phyloP scores from a whole-genome alignment of 2,888 invertebrate genomes.

The Eulithis testata region DNA sequence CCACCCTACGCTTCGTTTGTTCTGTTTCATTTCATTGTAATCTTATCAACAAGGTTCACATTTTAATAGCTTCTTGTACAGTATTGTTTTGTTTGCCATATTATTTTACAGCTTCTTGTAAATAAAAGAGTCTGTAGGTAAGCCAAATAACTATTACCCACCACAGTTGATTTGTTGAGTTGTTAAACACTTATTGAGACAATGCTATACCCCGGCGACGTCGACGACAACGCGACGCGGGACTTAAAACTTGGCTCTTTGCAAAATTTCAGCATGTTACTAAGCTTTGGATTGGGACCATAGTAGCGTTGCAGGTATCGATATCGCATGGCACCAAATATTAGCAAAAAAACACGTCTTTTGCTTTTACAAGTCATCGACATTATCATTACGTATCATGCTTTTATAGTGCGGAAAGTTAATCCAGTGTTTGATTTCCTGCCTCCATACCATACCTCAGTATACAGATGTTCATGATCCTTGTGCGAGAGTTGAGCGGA shows the following conservation, averaged over 20 bases:
- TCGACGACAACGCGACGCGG: neutral
- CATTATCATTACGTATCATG: too few relatives aligned
- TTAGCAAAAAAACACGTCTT: too few relatives aligned
- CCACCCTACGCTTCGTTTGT: slow-evolving; percentile 19
- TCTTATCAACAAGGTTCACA: neutral
- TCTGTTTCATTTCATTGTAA: slow-evolving; percentile 17
- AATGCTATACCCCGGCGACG: neutral
- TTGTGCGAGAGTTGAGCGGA: slow-evolving; percentile 89
- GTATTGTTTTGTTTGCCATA: neutral
- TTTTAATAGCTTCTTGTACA: neutral
- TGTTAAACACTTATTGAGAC: slow-evolving; percentile 6
- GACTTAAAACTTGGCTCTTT: slow-evolving; percentile 5
- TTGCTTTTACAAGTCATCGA: too few relatives aligned
- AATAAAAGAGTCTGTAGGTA: too few relatives aligned
- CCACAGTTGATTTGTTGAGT: slow-evolving; percentile 1
- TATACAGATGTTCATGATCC: slow-evolving; percentile 80
- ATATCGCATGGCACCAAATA: too few relatives aligned
- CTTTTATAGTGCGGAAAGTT: neutral
- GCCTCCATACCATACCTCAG: slow-evolving; percentile 65
- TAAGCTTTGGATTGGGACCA: too few relatives aligned
- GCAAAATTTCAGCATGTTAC: slow-evolving; percentile 2
- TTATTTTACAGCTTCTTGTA: too few relatives aligned
- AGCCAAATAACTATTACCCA: too few relatives aligned
- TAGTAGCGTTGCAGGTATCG: too few relatives aligned
- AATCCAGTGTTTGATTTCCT: neutral